Percentiles rank a stretch among this genome's conserved stretches.
Conservation (phyloP, 2,113 vertebrate genomes). For the Platichthys stellatus region DNA sequence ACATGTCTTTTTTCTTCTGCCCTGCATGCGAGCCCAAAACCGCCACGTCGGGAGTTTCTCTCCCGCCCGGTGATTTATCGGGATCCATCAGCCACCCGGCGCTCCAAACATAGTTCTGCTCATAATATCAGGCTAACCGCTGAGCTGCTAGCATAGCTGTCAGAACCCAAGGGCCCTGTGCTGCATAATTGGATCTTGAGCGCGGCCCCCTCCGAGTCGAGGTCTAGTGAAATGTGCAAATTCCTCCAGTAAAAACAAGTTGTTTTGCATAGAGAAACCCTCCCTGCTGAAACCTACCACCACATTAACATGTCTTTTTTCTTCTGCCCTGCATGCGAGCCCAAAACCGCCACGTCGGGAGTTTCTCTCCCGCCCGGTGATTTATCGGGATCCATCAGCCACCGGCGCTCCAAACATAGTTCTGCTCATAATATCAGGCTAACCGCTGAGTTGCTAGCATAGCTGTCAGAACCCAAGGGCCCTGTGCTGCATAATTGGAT, state of each 20-base stretch:
- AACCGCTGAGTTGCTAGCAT: conserved; percentile 54
- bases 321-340: conserved; percentile 19
- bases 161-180: conserved; percentile 6
- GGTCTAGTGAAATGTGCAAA: conserved; percentile 22
- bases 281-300: conserved; percentile 28
- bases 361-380: conserved; percentile 32
- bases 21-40: conserved; percentile 38
- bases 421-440: conserved; percentile 23
- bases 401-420: conserved; percentile 39
- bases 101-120: conserved; percentile 42
- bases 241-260: conserved; percentile 6
- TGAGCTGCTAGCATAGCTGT: conserved; percentile 48
- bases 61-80: conserved; percentile 48
- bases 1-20: conserved; percentile 24
- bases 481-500: conserved; percentile 19
- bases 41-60: conserved; percentile 34
- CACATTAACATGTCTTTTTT: conserved; percentile 40
- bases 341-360: conserved; percentile 46
- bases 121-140: conserved; percentile 42
- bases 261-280: no score
- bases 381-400: conserved; percentile 42
- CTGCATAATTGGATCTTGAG: conserved; percentile 17
- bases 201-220: background rate
- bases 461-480: conserved; percentile 20
- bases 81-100: conserved; percentile 11